These are phyloP conservation scores for Dicranocentrus wangi DNA, from an alignment of 2,888 invertebrate genomes.

Conservation along the genomic window DNA sequence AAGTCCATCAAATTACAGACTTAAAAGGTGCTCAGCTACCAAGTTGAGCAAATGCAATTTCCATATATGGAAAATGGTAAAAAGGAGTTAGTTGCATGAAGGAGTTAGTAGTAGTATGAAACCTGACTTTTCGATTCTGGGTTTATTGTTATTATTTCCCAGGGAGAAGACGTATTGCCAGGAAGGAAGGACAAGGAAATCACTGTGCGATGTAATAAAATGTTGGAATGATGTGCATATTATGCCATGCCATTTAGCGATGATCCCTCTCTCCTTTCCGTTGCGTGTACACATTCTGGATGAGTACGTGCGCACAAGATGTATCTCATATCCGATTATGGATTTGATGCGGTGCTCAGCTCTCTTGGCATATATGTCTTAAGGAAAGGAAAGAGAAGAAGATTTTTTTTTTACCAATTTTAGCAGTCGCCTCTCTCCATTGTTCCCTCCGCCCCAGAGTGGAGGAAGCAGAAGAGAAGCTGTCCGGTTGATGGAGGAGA, in stretches of 20 bases:
- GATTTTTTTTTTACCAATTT: constrained; percentile 54
- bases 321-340: constrained; percentile 48
- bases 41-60: constrained; percentile 60
- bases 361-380: constrained; percentile 13
- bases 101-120: constrained; percentile 49
- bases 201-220: neutral
- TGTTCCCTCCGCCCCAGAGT: constrained; percentile 4
- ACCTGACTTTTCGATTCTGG: constrained; percentile 41
- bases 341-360: constrained; percentile 33
- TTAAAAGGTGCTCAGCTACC: constrained; percentile 59
- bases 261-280: too few species aligned
- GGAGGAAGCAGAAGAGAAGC: constrained; percentile 38
- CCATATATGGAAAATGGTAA: constrained; percentile 57
- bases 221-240: too few species aligned
- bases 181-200: constrained; percentile 24
- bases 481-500: constrained; percentile 48
- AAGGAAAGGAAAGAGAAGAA: too few species aligned
- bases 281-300: neutral
- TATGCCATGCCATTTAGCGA: too few species aligned
- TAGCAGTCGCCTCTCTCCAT: constrained; percentile 33
- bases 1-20: constrained; percentile 55
- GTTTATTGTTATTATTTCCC: constrained; percentile 26
- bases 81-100: too few species aligned
- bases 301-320: neutral
- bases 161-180: constrained; percentile 13